Conservation (phyloP, 2,113 vertebrate species). For the Xenotilapia longispinis region DNA sequence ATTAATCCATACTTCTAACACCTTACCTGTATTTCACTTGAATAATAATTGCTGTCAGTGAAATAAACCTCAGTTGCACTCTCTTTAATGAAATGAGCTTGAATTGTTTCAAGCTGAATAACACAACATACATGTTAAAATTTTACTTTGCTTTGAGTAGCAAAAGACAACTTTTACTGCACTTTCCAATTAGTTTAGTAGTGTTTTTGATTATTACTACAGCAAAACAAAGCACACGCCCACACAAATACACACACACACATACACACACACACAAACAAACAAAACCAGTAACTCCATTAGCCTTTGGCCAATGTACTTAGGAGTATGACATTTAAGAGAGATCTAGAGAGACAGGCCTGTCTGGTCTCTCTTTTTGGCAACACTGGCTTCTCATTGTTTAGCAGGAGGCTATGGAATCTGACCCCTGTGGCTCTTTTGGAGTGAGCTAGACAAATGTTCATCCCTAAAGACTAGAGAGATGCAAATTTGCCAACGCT, state of each 20-base stretch:
- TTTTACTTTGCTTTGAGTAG: neutral
- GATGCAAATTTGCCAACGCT: neutral
- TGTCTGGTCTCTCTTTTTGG: constrained; percentile 16
- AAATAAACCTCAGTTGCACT: neutral
- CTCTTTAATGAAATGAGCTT: neutral
- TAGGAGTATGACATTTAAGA: constrained; percentile 6
- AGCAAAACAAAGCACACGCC: accelerated
- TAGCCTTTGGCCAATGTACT: constrained; percentile 10
- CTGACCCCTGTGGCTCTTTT: constrained; percentile 7
- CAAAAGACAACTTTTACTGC: neutral
- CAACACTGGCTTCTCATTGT: constrained; percentile 15
- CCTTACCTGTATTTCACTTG: neutral
- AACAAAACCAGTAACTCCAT: neutral
- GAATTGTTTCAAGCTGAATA: neutral
- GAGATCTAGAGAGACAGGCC: constrained; percentile 24
- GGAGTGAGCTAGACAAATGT: constrained; percentile 26
- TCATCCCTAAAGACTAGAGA: neutral
- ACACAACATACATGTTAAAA: neutral
- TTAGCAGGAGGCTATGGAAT: neutral
- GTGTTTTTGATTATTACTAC: neutral
- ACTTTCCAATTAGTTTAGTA: neutral
- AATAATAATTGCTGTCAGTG: neutral
- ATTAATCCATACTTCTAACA: constrained; percentile 34
- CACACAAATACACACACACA: neutral
- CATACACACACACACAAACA: neutral